Base-by-base conservation (phyloP, 2,888 invertebrate species). In the Lapara coniferarum region DNA sequence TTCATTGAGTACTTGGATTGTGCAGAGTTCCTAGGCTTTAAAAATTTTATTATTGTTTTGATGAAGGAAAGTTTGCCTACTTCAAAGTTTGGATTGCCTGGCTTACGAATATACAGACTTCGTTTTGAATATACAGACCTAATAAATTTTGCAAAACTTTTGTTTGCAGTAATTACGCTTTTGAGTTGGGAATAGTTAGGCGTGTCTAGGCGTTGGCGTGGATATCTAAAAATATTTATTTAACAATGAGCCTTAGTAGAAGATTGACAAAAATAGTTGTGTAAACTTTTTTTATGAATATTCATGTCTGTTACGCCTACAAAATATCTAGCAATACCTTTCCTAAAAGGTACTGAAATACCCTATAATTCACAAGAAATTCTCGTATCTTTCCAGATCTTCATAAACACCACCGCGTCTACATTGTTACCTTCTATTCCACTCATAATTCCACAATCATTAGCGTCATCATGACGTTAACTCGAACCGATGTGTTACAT, bases 31-130 rank as follows among this genome's bases (percentile, higher is more conserved):
- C 63, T 37, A 19, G 68, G 49, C 53, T 67, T 44, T 44, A 55
- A 67, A 67, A 55, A 52, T 53, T 68, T 57, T 68, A 63, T 63
- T 63, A 46, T 63, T 63, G 63, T 63, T 63, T 63, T 63, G 63
- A 63, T 63, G 63, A 19, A 63, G 49, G 63, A 46, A 63, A 63
- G 46, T 63, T 63, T 46, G 37, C 49, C 63, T 63, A 63, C 63
- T 49, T 63, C 5, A 63, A 63, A 63, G 19, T 63, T 49, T 63
- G 49, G 63, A 63, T 49, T 63, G 63, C 49, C 49, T 63, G 63
- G 46, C 63, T 63, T 46, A 49, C 49, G 63, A 63, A 63, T 49
- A n/a, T n/a, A n/a, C n/a, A n/a, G 49, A 63, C 63, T 63, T 63
- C 19, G 46, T 49, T 59, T 46, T 49, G 49, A 49, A 16, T 59